Evolutionary conservation across 2,113 vertebrate genomes (phyloP).

Genomic region (Megaceryle maxima): DNA sequence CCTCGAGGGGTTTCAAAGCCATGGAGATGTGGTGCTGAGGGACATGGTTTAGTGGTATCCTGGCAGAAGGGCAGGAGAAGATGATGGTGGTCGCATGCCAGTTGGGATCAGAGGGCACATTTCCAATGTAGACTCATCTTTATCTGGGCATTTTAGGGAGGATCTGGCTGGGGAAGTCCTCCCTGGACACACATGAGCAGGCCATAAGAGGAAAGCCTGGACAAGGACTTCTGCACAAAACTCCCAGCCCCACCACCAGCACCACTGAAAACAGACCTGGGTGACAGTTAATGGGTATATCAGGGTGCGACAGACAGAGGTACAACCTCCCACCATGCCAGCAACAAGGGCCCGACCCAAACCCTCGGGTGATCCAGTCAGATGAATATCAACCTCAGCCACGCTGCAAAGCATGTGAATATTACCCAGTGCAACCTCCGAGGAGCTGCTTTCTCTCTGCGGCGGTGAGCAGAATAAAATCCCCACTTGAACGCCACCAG

Average conservation of each 20-base stretch:
- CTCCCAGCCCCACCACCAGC: accelerated
- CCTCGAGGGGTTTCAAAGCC: too few relatives aligned
- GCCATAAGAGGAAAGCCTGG: not conserved
- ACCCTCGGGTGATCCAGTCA: accelerated
- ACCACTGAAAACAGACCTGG: not conserved
- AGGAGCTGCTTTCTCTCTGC: not conserved
- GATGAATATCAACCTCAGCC: not conserved
- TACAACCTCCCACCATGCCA: not conserved
- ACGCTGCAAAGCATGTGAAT: not conserved
- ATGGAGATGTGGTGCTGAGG: too few relatives aligned
- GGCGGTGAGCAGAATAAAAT: not conserved
- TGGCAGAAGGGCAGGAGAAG: not conserved
- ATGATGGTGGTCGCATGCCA: not conserved
- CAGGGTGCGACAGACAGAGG: accelerated
- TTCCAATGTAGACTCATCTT: not conserved
- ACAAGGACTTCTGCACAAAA: not conserved
- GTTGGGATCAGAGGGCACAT: accelerated
- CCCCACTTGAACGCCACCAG: not conserved
- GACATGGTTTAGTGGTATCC: not conserved
- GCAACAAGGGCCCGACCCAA: not conserved
- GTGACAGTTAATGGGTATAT: accelerated
- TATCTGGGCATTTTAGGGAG: not conserved
- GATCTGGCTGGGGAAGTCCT: not conserved
- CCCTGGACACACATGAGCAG: accelerated
- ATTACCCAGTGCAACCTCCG: not conserved